Percentiles rank a stretch among this genome's conserved stretches.
Evolutionary conservation across 2,888 invertebrate genomes (phyloP).

Genomic region (Alentia gelatinosa): DNA sequence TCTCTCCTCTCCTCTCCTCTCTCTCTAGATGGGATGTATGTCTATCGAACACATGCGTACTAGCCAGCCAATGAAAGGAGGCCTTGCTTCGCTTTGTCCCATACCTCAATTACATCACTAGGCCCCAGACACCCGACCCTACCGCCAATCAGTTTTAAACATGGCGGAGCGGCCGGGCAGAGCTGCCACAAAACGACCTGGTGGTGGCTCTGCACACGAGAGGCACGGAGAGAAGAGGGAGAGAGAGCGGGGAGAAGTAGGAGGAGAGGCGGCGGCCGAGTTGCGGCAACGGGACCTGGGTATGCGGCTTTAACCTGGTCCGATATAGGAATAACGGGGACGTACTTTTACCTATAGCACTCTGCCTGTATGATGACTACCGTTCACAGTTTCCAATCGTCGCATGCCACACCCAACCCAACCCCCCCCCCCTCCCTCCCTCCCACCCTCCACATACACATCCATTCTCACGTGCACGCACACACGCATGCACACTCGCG

Average conservation of each 20-base stretch:
- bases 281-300: too few relatives aligned
- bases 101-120: conserved; percentile 43
- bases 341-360: background rate
- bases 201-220: too few relatives aligned
- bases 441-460: background rate
- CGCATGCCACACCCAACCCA: background rate
- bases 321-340: too few relatives aligned
- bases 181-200: background rate
- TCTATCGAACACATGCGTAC: conserved; percentile 33
- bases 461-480: background rate
- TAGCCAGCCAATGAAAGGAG: conserved; percentile 31
- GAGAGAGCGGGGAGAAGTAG: too few relatives aligned
- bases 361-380: too few relatives aligned
- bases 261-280: too few relatives aligned
- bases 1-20: background rate
- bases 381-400: background rate
- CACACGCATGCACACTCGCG: background rate
- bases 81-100: conserved; percentile 50
- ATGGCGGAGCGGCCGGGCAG: conserved; percentile 27
- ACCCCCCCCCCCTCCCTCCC: background rate
- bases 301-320: too few relatives aligned
- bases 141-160: conserved; percentile 37
- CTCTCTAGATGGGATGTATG: conserved; percentile 22
- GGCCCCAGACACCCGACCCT: conserved; percentile 28
- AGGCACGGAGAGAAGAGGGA: too few relatives aligned